Evolutionary conservation across 2,888 invertebrate genomes (phyloP).

Genomic region (Polyploca ridens): DNA sequence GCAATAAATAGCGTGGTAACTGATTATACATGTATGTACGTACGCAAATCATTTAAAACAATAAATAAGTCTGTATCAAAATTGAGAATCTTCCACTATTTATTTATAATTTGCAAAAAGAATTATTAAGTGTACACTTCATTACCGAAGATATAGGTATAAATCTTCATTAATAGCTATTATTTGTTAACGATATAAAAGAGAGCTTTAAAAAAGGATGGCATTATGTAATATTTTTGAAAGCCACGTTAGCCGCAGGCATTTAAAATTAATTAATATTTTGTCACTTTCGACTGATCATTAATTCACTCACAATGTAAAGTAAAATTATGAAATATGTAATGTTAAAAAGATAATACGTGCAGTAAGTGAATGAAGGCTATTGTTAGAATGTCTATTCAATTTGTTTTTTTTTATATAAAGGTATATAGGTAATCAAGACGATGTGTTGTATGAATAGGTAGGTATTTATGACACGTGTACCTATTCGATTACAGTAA

Average conservation of each 20-base stretch:
- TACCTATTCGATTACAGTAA: neutral
- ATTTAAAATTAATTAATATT: conserved; percentile 34
- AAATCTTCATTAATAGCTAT: neutral
- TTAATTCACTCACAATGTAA: conserved; percentile 41
- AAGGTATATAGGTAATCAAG: neutral
- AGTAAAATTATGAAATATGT: conserved; percentile 18
- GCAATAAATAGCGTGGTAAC: too few relatives aligned
- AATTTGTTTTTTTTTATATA: neutral
- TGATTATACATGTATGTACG: too few relatives aligned
- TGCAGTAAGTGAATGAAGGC: conserved; percentile 1
- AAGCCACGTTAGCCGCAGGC: neutral
- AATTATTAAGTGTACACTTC: too few relatives aligned
- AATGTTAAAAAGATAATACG: neutral
- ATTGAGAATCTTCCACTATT: too few relatives aligned
- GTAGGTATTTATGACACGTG: neutral
- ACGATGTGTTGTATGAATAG: neutral
- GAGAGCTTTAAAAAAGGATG: neutral
- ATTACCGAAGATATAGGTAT: neutral
- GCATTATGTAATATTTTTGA: conserved; percentile 6
- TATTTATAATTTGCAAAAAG: too few relatives aligned
- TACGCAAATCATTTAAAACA: too few relatives aligned
- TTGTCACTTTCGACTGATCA: conserved; percentile 37
- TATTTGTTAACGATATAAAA: neutral
- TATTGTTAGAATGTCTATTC: neutral
- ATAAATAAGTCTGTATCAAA: too few relatives aligned